A percentile compares a stretch with the other conserved stretches of the same genome.
These are phyloP conservation scores for Pontoporia blainvillei DNA, from an alignment of 2,113 vertebrate species.

Conservation along the genomic window DNA sequence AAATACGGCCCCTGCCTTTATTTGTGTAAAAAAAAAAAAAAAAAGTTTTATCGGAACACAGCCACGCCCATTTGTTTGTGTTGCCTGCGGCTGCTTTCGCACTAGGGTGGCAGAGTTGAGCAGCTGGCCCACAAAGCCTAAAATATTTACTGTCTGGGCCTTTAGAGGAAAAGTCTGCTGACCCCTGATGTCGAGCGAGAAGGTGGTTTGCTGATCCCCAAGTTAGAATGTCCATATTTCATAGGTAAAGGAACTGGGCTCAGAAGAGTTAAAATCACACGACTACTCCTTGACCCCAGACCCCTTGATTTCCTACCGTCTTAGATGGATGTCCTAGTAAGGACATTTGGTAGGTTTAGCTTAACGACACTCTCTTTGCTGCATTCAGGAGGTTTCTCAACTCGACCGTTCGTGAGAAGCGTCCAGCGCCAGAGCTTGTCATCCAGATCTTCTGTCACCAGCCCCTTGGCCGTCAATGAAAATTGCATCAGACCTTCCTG, in stretches of 20 bases:
- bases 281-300: neutral
- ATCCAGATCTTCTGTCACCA: slow-evolving; percentile 93
- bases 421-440: slow-evolving; percentile 96
- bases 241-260: neutral
- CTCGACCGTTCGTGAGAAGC: slow-evolving; percentile 95
- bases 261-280: neutral
- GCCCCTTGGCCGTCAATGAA: slow-evolving; percentile 91
- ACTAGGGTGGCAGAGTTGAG: neutral
- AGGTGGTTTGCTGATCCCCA: neutral
- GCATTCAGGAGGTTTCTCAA: slow-evolving; percentile 91
- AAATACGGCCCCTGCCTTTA: neutral
- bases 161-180: neutral
- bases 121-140: neutral
- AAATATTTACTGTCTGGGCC: neutral
- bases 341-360: neutral
- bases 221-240: neutral
- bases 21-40: neutral
- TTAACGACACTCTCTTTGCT: slow-evolving; percentile 26
- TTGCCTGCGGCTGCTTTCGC: neutral
- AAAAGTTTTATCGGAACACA: neutral
- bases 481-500: slow-evolving; percentile 91
- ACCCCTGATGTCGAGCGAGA: neutral
- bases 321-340: neutral
- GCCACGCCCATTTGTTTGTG: neutral
- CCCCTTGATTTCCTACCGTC: neutral